Evolutionary conservation across 1,140 invertebrate genomes (phyloP).

Genomic region (Procambarus clarkii): DNA sequence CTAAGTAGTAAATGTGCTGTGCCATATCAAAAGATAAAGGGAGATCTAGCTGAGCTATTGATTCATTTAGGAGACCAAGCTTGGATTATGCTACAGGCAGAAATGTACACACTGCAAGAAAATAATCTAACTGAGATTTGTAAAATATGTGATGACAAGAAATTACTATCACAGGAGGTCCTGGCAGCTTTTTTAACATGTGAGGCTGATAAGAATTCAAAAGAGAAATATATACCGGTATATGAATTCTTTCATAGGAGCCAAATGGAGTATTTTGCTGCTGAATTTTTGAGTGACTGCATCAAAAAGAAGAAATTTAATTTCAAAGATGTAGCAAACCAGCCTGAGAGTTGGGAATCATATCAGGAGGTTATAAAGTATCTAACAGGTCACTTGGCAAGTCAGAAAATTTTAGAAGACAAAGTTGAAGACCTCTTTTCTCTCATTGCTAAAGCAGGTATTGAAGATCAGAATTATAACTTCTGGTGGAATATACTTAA

Average conservation of each 20-base stretch:
- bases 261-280: neutral
- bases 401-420: neutral
- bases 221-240: neutral
- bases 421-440: neutral
- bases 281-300: neutral
- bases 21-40: neutral
- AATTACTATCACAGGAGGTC: neutral
- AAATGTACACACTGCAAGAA: neutral
- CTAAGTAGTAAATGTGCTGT: neutral
- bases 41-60: neutral
- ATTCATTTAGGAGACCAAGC: conserved; percentile 19
- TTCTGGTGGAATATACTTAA: neutral
- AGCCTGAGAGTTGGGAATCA: neutral
- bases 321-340: neutral
- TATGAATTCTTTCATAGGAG: neutral
- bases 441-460: neutral
- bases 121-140: neutral
- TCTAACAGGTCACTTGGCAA: neutral
- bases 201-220: neutral
- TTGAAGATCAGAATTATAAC: neutral
- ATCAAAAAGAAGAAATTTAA: neutral
- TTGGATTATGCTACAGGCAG: conserved; percentile 3
- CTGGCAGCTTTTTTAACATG: conserved; percentile 16
- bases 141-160: neutral
- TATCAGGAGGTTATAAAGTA: neutral